These are phyloP conservation scores for Phenganax stokvisi DNA, from an alignment of 92 coral and sea anemone species.

Conservation along the genomic window DNA sequence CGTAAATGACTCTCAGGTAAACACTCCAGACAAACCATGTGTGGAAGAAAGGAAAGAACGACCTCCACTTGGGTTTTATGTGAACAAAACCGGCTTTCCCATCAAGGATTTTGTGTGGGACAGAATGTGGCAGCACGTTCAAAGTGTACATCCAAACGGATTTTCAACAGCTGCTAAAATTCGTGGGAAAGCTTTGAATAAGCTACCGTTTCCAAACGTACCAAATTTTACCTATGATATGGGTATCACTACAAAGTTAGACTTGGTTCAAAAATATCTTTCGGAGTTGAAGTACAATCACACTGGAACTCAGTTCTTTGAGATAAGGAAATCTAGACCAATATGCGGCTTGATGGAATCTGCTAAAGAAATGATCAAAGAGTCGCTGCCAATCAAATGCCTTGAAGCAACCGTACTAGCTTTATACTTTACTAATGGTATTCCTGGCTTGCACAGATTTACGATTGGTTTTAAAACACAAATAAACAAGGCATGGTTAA, in stretches of 20 bases:
- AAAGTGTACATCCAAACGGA: conserved; percentile 85
- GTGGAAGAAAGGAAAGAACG: neutral
- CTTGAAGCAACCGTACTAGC: conserved; percentile 89
- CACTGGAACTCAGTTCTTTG: conserved; percentile 97
- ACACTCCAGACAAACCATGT: conserved; percentile 6
- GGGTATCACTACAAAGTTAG: conserved; percentile 65
- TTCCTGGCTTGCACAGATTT: conserved; percentile 77
- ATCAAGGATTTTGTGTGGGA: conserved; percentile 78
- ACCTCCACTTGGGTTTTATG: conserved; percentile 48
- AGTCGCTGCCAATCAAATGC: conserved; percentile 92
- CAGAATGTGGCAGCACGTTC: conserved; percentile 92
- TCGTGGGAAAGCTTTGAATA: conserved; percentile 54
- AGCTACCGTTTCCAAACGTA: conserved; percentile 37
- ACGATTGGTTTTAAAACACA: conserved; percentile 90
- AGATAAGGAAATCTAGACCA: conserved; percentile 89
- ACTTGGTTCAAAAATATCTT: conserved; percentile 65
- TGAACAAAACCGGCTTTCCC: conserved; percentile 88
- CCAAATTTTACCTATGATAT: conserved; percentile 70
- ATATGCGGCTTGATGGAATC: conserved; percentile 91
- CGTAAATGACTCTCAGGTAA: conserved; percentile 21
- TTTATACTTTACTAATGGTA: conserved; percentile 74
- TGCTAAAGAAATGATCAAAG: conserved; percentile 88
- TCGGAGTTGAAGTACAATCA: conserved; percentile 87
- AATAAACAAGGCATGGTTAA: conserved; percentile 43
- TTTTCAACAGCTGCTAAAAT: conserved; percentile 51